Evolutionary conservation across 2,113 vertebrate genomes (phyloP), one percentile per base, ranked within the genome.

Genomic region (Poeciliopsis occidentalis): DNA sequence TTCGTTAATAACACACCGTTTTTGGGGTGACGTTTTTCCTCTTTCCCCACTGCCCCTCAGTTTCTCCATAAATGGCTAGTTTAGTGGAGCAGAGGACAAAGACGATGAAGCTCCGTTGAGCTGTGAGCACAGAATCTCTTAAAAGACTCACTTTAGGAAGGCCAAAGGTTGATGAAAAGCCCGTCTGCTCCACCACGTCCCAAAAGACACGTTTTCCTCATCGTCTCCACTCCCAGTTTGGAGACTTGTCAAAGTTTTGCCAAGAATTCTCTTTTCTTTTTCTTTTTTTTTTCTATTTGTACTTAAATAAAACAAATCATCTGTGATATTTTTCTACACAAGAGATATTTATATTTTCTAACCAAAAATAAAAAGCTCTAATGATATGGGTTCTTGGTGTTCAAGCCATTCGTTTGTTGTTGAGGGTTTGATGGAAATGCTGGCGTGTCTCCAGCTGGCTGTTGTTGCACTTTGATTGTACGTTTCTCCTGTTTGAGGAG

Each of bases 271-370:
- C 81, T 84, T 88, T 86, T 66, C 7, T 34, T 34, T 34, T 8
- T 7, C 12, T 51, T 12, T 41, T 41, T 15, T 41, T 41, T 37
- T 90, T 83, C 79, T 93, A 84, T 94, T 94, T 94, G 91, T 95
- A 93, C 86, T 83, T 77, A 84, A 89, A 84, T 81, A 87, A 85
- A 86, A 85, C 54, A 82, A 88, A 92, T 89, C 85, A 84, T 77
- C 85, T 69, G 83, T 78, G 87, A 87, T 95, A 95, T 95, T 95
- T 95, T 95, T 95, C 88, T 95, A 95, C 90, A 78, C 83, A 71
- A 94, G 91, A 94, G 88, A 92, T 95, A 94, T 94, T 94, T 95
- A 94, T 95, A 94, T 95, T 94, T 95, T 95, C 91, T 90, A 84
- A 81, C 80, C 72, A 74, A 66, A 66, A 64, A 80, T 77, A 79